Base-by-base conservation (phyloP, 2,113 vertebrate genomes). In the Sebastes fasciatus region DNA sequence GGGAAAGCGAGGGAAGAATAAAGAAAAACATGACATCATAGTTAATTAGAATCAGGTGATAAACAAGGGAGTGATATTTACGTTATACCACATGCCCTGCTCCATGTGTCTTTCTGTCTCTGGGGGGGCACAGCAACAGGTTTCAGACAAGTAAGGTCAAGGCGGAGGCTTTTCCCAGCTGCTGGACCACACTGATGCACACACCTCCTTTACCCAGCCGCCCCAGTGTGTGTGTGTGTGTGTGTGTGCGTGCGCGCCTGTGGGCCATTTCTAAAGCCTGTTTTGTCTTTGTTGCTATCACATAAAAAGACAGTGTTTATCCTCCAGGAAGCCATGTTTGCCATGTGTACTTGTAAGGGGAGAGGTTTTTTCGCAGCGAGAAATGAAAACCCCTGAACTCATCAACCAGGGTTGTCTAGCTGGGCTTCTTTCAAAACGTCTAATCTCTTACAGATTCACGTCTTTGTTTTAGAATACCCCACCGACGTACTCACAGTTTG, bases 11-110 rank as follows among this genome's bases (percentile, higher is more conserved):
- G 77, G 77, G 82, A 80, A 48, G 84, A 87, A 82, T 86, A 88
- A 90, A 93, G 90, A 90, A 93, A 34, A 91, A 77, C 91, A 91
- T 94, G 92, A 94, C 92, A 92, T 93, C 93, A 95, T 91, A 89
- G 89, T 92, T 95, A 95, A 95, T 95, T 93, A 93, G 92, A 94
- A 93, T 95, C 95, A 95, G 95, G 91, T 94, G 94, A 93, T 92
- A 93, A 95, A 94, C 89, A 93, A 88, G 82, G 76, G 84, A 88
- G 86, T 89, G 90, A 90, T 95, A 95, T 95, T 95, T 95, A 95
- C 83, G 77, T 94, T 94, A 94, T 74, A 90, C 90, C 93, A 94
- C 90, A 94, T 94, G 93, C 88, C 91, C 88, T 34, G 57, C 84
- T 82, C 87, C 90, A 87, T 91, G 90, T 91, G 89, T 93, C 85